Evolutionary conservation across 2,113 vertebrate species (phyloP), one percentile per base, ranked within the genome.

Genomic region (Amblyornis subalaris): DNA sequence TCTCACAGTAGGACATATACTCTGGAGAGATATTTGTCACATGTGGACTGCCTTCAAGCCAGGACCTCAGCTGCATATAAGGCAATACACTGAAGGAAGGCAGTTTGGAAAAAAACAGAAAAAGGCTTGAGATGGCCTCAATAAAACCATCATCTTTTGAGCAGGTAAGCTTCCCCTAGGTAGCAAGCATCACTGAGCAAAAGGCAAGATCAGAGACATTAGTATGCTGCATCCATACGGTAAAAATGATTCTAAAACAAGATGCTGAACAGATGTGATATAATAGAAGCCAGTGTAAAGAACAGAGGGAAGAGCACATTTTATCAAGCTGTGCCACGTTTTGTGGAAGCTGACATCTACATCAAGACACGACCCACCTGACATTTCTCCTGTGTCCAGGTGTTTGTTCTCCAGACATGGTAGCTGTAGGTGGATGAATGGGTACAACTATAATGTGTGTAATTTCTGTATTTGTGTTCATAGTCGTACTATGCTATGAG

Each of bases 321-420:
- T 78, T 67, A 9, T 61, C 31, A 76, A 47, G 23, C 8, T 47
- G 11, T 65, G 50, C 12, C 23, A 42, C 8, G 2, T 40, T 85
- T 66, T 74, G 14, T 83, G 20, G 44, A 79, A 62, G 17, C 6
- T 50, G 7, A 5, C 38, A 14, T 33, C 33, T 72, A 35, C 19
- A 33, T 6, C 19, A 33, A 71, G 45, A 50, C 1, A 3, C 71
- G 31, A 61, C 33, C 15, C 42, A 54, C 12, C 16, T n/a, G 44
- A 28, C 20, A 8, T 58, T 44, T 62, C 1, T 1, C 42, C 24
- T 2, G 0, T 58, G 12, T 36, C 24, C 2, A 1, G 24, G 6
- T 62, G 5, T n/a, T 75, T 75, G 6, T 12, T 76, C 29, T 69
- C 54, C 20, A 24, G 23, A 28, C 0, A 0, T 2, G 1, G 7